These are phyloP conservation scores for Stichodactyla helianthus DNA, from an alignment of 64 coral and sea anemone genomes.

Conservation along the genomic window DNA sequence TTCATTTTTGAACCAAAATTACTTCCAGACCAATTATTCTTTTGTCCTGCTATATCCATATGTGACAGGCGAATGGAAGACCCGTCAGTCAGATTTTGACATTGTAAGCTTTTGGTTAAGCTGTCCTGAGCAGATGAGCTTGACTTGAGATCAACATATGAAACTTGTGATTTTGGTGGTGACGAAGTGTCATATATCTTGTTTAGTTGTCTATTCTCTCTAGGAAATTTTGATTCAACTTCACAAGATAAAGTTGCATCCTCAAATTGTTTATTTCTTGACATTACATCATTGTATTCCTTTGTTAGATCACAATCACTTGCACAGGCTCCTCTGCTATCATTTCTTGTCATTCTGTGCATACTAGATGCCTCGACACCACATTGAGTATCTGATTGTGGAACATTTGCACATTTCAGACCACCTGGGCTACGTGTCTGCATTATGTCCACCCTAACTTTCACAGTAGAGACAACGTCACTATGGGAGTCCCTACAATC, in stretches of 20 bases:
- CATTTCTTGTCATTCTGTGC: constrained; percentile 1
- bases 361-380: background rate
- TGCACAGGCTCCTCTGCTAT: background rate
- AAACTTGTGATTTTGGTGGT: background rate
- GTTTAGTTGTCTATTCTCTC: background rate
- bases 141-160: background rate
- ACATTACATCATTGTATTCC: background rate
- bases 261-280: background rate
- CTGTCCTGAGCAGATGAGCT: background rate
- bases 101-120: background rate
- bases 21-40: background rate
- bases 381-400: background rate
- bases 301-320: background rate
- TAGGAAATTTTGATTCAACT: background rate
- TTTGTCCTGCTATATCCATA: background rate
- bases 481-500: background rate
- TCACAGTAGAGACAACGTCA: constrained; percentile 19
- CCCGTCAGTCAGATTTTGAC: background rate
- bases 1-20: background rate
- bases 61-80: background rate
- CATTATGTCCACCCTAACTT: constrained; percentile 22
- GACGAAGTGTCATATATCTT: background rate
- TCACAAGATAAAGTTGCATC: background rate
- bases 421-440: background rate
- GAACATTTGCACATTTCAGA: background rate